phyloP scores from a whole-genome alignment of 2,113 vertebrate genomes.

The Chloroceryle aenea region DNA sequence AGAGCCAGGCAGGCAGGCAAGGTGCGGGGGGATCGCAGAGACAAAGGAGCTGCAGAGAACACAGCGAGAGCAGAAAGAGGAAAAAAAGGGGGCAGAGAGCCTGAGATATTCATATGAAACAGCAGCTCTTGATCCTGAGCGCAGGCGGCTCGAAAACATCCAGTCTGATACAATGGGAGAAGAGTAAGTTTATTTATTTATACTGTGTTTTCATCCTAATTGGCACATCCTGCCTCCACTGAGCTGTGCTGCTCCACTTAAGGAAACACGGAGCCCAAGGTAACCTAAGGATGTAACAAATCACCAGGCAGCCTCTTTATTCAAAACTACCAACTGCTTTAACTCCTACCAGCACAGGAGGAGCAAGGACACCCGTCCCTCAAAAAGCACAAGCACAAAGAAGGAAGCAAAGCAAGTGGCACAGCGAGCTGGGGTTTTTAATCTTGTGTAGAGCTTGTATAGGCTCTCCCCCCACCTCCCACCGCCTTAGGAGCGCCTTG shows the following conservation, averaged over 20 bases:
- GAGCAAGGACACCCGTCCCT: background rate
- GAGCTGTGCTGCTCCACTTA: conserved; percentile 36
- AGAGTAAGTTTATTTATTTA: conserved; percentile 45
- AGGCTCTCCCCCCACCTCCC: background rate
- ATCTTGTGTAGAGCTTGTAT: background rate
- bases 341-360: background rate
- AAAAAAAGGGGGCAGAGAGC: background rate
- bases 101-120: background rate
- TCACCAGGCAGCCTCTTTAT: conserved; percentile 21
- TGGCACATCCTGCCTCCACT: conserved; percentile 48
- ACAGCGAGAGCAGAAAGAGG: accelerated
- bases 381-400: background rate
- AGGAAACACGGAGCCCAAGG: conserved; percentile 15
- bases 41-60: background rate
- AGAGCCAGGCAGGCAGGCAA: background rate
- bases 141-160: conserved; percentile 30
- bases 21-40: background rate
- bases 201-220: conserved; percentile 37
- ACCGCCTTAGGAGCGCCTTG: background rate
- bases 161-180: background rate
- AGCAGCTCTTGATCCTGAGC: background rate
- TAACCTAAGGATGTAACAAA: conserved; percentile 62
- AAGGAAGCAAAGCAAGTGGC: background rate
- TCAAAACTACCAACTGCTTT: conserved; percentile 10
- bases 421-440: background rate